Percentiles rank a stretch among this genome's conserved stretches.
phyloP scores from a whole-genome alignment of 2,797 vertebrate genomes.

The Parauchenoglanis ngamensis region DNA sequence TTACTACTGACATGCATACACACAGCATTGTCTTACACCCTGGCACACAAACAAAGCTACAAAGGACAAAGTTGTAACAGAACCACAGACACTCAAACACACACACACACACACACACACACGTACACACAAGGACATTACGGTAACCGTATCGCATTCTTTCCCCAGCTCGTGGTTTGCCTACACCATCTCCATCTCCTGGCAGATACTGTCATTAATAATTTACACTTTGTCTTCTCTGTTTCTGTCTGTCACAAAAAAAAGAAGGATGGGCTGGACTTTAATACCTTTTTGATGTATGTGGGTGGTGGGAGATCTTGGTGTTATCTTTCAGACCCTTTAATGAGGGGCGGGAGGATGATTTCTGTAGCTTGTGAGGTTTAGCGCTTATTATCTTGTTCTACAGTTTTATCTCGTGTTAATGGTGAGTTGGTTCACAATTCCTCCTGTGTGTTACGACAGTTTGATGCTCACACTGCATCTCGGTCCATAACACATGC shows the following conservation, averaged over 20 bases:
- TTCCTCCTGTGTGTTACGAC: background rate
- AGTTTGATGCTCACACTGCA: conserved; percentile 10
- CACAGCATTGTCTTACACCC: conserved; percentile 39
- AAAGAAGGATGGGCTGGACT: background rate
- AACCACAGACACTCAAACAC: conserved; percentile 34
- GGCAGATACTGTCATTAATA: conserved; percentile 48
- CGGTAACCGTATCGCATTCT: conserved; percentile 54
- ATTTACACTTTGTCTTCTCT: conserved; percentile 36
- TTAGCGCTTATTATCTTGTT: background rate
- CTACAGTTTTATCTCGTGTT: background rate
- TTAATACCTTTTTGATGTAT: background rate
- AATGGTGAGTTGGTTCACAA: background rate
- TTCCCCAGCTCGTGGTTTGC: conserved; percentile 22
- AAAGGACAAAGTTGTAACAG: conserved; percentile 53
- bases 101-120: conserved; percentile 17
- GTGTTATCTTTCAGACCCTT: background rate
- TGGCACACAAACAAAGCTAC: conserved; percentile 42
- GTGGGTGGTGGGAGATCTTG: background rate
- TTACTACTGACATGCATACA: background rate
- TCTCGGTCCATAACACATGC: conserved; percentile 20
- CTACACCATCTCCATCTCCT: conserved; percentile 4
- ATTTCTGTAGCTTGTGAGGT: background rate
- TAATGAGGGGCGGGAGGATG: background rate
- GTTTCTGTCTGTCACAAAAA: conserved; percentile 1
- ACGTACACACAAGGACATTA: conserved; percentile 40